These are phyloP conservation scores for Percina caprodes DNA, from an alignment of 2,113 vertebrate genomes.

Conservation along the genomic window DNA sequence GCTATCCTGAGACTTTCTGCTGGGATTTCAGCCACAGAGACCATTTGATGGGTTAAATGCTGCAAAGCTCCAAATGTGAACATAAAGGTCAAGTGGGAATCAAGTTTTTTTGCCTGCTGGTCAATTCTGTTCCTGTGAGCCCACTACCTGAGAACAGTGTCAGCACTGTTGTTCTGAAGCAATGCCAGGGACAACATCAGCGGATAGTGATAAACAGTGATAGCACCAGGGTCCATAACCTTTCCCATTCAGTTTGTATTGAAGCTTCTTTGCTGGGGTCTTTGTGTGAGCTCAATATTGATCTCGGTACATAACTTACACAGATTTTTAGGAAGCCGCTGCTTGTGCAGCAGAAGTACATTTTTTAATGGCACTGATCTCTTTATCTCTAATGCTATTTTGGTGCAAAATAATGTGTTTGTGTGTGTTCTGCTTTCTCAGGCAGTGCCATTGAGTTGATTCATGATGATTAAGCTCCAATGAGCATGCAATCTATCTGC, in stretches of 20 bases:
- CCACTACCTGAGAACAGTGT: not conserved
- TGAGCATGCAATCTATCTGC: conserved; percentile 26
- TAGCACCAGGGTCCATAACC: not conserved
- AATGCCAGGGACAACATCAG: not conserved
- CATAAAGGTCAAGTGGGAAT: too few species aligned
- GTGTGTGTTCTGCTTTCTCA: conserved; percentile 12
- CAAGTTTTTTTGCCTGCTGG: too few species aligned
- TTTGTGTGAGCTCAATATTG: not conserved
- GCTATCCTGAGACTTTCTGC: too few species aligned
- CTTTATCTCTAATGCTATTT: conserved; percentile 20
- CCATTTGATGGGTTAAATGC: too few species aligned
- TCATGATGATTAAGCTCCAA: conserved; percentile 39
- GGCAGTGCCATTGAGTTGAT: conserved; percentile 21
- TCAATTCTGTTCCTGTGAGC: too few species aligned
- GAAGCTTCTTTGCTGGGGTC: not conserved
- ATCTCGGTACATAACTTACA: not conserved
- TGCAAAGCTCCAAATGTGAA: too few species aligned
- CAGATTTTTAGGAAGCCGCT: not conserved
- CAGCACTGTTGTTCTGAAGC: not conserved
- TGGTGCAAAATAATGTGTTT: conserved; percentile 15
- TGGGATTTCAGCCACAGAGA: too few species aligned
- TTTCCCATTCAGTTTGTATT: not conserved
- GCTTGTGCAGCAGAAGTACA: not conserved
- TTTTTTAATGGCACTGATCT: not conserved
- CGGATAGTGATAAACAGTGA: not conserved